A percentile compares a stretch with the other conserved stretches of the same genome.
Evolutionary conservation across 2,797 vertebrate genomes (phyloP).

Genomic region (Lacerta bilineata): DNA sequence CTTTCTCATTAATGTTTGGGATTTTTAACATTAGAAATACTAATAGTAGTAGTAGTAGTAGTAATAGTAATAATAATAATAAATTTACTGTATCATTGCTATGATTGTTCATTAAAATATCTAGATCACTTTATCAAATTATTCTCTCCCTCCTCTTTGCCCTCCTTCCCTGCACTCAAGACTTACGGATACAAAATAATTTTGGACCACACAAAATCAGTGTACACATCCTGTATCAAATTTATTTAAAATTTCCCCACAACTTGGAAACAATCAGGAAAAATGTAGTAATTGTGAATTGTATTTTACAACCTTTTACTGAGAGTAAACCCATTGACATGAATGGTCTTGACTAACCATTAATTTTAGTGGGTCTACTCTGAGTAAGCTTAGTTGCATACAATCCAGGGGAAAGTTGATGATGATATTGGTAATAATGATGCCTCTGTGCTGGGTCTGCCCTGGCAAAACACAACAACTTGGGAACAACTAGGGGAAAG

Average conservation of each 20-base stretch:
- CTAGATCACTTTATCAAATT: neutral
- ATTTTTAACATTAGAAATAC: conserved; percentile 11
- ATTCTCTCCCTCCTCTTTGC: conserved; percentile 15
- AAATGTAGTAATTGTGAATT: no score
- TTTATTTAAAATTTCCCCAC: conserved; percentile 9
- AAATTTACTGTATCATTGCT: neutral
- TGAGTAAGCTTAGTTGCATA: no score
- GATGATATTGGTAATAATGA: no score
- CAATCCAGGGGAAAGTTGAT: no score
- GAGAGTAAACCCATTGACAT: no score
- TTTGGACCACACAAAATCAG: neutral
- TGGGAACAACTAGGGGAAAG: no score
- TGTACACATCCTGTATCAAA: neutral
- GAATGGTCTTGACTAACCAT: no score
- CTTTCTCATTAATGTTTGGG: conserved; percentile 40
- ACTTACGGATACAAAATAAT: neutral
- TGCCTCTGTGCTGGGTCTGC: no score
- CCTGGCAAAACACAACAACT: no score
- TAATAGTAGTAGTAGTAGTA: neutral
- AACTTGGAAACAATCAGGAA: neutral
- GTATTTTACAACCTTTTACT: no score
- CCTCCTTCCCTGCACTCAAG: neutral
- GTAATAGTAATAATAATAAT: neutral
- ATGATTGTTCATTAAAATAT: fast-evolving
- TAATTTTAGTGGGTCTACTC: no score